Percentiles rank a stretch among this genome's conserved stretches.
Conservation (phyloP, 37 sponge, comb jelly and placozoan species). For the Chondrilla cf. caribensis region DNA sequence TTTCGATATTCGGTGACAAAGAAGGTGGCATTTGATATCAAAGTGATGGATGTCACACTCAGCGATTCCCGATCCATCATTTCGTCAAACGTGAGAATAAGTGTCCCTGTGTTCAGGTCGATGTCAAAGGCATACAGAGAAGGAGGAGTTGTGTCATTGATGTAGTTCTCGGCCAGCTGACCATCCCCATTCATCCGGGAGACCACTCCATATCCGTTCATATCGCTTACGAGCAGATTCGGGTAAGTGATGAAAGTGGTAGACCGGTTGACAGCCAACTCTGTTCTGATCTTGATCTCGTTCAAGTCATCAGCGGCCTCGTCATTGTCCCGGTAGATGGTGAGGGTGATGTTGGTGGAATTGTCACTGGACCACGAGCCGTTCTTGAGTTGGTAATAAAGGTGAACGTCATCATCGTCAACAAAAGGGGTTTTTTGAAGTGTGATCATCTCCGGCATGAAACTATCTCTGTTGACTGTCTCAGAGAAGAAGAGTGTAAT, state of each 20-base stretch:
- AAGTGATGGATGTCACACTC: conserved; percentile 45
- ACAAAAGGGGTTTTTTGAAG: conserved; percentile 42
- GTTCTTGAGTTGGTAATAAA: conserved; percentile 53
- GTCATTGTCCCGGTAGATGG: conserved; percentile 51
- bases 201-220: conserved; percentile 78
- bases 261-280: conserved; percentile 33
- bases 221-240: conserved; percentile 59
- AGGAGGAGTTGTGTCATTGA: conserved; percentile 76
- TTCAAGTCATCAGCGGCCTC: conserved; percentile 69
- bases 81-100: conserved; percentile 81
- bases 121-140: conserved; percentile 79
- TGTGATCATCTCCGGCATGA: conserved; percentile 56
- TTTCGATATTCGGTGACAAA: neutral
- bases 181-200: conserved; percentile 50
- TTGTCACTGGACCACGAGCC: conserved; percentile 62
- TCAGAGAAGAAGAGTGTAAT: conserved; percentile 81
- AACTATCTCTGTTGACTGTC: conserved; percentile 80
- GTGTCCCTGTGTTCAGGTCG: conserved; percentile 68
- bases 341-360: conserved; percentile 61
- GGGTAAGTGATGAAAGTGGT: conserved; percentile 68
- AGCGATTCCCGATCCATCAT: conserved; percentile 62
- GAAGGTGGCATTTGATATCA: conserved; percentile 23
- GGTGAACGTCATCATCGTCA: neutral
- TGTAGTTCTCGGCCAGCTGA: conserved; percentile 48
- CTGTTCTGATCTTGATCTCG: conserved; percentile 50